A percentile compares a stretch with the other conserved stretches of the same genome.
phyloP scores from a whole-genome alignment of 92 coral and sea anemone genomes.

The Ricordea florida region DNA sequence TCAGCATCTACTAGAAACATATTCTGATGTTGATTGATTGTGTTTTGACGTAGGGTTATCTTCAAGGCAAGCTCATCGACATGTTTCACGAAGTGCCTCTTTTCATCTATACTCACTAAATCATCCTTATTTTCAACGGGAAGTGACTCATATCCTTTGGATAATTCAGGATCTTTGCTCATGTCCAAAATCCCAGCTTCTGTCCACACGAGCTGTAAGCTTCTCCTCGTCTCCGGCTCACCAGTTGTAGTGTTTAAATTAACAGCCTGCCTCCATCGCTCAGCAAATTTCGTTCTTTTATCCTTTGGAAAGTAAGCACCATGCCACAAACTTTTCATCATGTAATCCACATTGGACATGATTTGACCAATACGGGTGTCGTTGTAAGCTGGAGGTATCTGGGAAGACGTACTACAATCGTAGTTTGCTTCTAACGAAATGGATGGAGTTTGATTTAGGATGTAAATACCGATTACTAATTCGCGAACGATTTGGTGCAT shows the following conservation, averaged over 20 bases:
- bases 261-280: conserved; percentile 98
- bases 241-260: conserved; percentile 93
- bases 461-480: conserved; percentile 84
- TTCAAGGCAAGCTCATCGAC: conserved; percentile 89
- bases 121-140: conserved; percentile 87
- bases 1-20: conserved; percentile 87
- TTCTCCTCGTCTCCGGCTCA: conserved; percentile 94
- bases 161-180: conserved; percentile 82
- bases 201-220: conserved; percentile 92
- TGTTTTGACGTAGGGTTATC: conserved; percentile 79
- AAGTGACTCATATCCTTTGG: conserved; percentile 74
- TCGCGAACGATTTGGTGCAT: conserved; percentile 97
- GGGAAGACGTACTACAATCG: conserved; percentile 94
- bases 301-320: conserved; percentile 98
- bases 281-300: conserved; percentile 93
- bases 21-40: conserved; percentile 87
- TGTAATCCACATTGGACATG: conserved; percentile 87
- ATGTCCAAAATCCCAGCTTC: conserved; percentile 97
- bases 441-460: conserved; percentile 93
- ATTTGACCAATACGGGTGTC: conserved; percentile 98
- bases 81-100: conserved; percentile 77
- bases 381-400: conserved; percentile 91
- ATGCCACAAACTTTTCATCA: conserved; percentile 99
- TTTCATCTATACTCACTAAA: conserved; percentile 71
- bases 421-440: conserved; percentile 85